Base-by-base conservation (phyloP, 2,888 invertebrate genomes). In the Pachymerium ferrugineum region DNA sequence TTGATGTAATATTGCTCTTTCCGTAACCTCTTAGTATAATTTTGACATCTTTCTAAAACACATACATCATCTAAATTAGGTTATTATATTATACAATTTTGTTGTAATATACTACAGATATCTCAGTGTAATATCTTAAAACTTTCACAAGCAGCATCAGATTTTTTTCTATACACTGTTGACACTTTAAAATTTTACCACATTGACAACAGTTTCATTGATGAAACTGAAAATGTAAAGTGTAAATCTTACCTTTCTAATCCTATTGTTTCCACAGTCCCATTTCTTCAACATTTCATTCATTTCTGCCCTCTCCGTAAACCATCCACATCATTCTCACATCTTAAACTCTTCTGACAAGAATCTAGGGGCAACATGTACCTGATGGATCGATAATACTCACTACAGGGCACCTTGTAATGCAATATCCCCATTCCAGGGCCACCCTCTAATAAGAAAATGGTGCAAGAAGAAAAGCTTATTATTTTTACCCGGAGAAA, bases 361-460 rank as follows among this genome's bases (percentile, higher is more conserved):
- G 62, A 62, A 62, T 62, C 62, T 62, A n/a, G 19, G 16, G 25
- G 22, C 62, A 62, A 62, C 62, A 22, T 62, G 4, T 28, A 62
- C 62, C 62, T 62, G 80, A 70, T 81, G 85, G 73, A 79, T 82
- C 54, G 80, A 81, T 54, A 82, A 76, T 81, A 88, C 84, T 79
- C 87, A 85, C 76, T 89, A 84, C 80, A 87, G 83, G 78, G 84
- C 89, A 75, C 89, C 89, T 8, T 89, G 89, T 77, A 83, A 87
- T 16, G 84, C 85, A 1, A 86, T 92, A 62, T 62, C 25, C 62
- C 28, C 62, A n/a, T 25, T 62, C 62, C 28, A n/a, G 62, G 62
- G 62, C 62, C 28, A 1, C 3, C 28, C 3, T 28, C 25, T 62
- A 28, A 25, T 10, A 12, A 62, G 62, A 62, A 62, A 28, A 62